Percentiles rank a stretch among this genome's conserved stretches.
Conservation (phyloP, 2,113 vertebrate species). For the Saguinus imperator region DNA sequence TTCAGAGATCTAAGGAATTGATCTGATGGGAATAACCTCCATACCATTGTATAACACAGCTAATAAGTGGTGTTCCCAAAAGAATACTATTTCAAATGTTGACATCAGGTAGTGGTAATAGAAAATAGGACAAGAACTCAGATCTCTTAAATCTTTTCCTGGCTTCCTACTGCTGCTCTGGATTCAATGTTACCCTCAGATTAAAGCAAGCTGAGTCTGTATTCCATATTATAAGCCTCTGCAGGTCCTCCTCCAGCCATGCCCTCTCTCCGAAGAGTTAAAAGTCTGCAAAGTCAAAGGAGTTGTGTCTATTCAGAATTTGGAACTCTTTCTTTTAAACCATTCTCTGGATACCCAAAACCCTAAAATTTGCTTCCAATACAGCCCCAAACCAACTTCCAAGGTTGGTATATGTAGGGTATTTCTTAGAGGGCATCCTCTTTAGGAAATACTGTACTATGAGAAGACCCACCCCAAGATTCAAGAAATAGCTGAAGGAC, state of each 20-base stretch:
- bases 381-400: background rate
- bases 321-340: background rate
- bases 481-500: background rate
- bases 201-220: background rate
- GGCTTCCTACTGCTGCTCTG: background rate
- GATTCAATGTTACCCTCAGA: background rate
- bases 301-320: background rate
- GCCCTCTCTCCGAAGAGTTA: background rate
- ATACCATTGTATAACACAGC: background rate
- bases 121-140: background rate
- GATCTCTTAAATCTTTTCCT: background rate
- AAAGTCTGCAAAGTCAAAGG: background rate
- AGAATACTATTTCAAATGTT: background rate
- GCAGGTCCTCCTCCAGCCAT: background rate
- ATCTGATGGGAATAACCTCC: background rate
- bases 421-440: background rate
- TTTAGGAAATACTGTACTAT: background rate
- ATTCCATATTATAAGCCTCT: background rate
- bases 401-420: background rate
- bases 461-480: background rate
- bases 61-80: background rate
- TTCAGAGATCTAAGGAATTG: background rate
- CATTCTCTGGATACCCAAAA: background rate
- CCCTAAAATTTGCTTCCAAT: background rate
- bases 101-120: background rate